These are phyloP conservation scores for Pararge aegeria DNA, from an alignment of 1,140 invertebrate genomes.

Conservation along the genomic window DNA sequence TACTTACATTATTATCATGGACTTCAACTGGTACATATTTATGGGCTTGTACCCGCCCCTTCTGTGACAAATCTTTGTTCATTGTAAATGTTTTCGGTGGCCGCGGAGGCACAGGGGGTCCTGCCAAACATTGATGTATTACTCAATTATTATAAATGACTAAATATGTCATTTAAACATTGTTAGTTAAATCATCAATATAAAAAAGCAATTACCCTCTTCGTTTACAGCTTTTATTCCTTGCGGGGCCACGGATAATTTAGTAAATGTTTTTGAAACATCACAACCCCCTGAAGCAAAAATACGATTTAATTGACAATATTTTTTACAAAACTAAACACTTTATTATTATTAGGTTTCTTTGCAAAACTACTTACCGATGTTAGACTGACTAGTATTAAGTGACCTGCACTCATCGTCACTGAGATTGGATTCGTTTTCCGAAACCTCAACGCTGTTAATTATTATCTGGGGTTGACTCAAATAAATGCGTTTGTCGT, in stretches of 20 bases:
- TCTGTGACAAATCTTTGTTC: conserved; percentile 38
- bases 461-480: conserved; percentile 58
- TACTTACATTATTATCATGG: too few relatives aligned
- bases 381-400: conserved; percentile 61
- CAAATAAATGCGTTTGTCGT: conserved; percentile 43
- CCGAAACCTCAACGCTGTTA: conserved; percentile 56
- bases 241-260: conserved; percentile 36
- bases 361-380: conserved; percentile 38
- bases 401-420: conserved; percentile 66
- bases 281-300: conserved; percentile 46
- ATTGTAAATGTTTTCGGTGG: conserved; percentile 85
- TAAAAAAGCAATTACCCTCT: conserved; percentile 38
- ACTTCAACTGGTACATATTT: conserved; percentile 66
- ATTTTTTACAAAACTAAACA: too few relatives aligned
- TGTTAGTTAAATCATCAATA: background rate
- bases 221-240: conserved; percentile 36
- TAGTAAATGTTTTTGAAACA: conserved; percentile 53
- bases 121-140: conserved; percentile 38
- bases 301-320: background rate
- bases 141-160: background rate
- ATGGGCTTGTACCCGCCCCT: conserved; percentile 40
- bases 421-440: conserved; percentile 62
- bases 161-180: background rate
- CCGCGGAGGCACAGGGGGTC: conserved; percentile 82
- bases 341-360: too few relatives aligned